Evolutionary conservation across 1,140 invertebrate genomes (phyloP), one percentile per base, ranked within the genome.

Genomic region (Eriosoma lanigerum): DNA sequence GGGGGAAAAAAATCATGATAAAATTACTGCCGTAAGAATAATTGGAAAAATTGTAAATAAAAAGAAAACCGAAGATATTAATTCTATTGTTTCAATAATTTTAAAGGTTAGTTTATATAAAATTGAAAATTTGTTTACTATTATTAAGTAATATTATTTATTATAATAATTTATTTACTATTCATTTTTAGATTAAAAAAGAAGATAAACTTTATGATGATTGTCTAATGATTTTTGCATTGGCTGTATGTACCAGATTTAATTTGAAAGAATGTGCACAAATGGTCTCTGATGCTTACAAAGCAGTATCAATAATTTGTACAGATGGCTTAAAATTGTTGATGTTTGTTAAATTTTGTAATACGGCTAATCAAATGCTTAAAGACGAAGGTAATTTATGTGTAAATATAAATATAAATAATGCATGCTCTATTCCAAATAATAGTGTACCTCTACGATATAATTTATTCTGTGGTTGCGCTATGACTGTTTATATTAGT

Each of bases 21-120:
- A 60, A 19, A 12, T 60, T 46, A 46, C 17, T 26, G 75, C 56
- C 26, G 26, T 78, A 46, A 5, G 50, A 29, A 46, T 78, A 46
- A 78, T 78, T 48, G 75, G 75, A 78, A 78, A 78, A 46, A 78
- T 78, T 78, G 56, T 78, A 48, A 78, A 62, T 24, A 78, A 48
- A 48, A 78, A 78, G 46, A 78, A 62, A 62, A 1, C 24, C 29
- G 75, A 78, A 60, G 56, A 62, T 8, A 78, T 78, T 24, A 60
- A 78, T 78, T 62, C 75, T 12, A 78, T 78, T 29, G 56, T 78
- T 26, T 56, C 75, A 78, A 62, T 78, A 10, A 48, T 78, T 46
- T 78, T 78, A 78, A 78, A 78, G 54, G 56, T 78, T 29, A 10
- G 24, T 72, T 26, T 19, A 52, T 6, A n/a, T n/a, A n/a, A n/a